phyloP scores from a whole-genome alignment of 2,888 invertebrate species.

The Drosophila subsilvestris region DNA sequence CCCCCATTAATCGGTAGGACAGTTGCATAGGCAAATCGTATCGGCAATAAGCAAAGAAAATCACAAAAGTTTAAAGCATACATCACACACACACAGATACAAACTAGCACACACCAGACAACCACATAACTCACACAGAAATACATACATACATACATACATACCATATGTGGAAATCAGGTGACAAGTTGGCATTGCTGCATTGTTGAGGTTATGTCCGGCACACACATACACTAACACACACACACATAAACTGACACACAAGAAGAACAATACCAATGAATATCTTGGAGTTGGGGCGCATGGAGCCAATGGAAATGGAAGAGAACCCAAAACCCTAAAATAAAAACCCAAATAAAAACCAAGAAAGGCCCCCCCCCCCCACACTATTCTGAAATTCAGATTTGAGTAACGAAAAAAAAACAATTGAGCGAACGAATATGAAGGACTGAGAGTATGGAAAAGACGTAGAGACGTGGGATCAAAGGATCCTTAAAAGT shows the following conservation, averaged over 20 bases:
- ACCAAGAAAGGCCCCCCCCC: constrained; percentile 26
- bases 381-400: constrained; percentile 22
- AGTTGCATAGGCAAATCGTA: constrained; percentile 3
- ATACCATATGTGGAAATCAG: constrained; percentile 10
- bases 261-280: constrained; percentile 31
- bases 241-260: constrained; percentile 33
- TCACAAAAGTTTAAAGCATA: constrained; percentile 39
- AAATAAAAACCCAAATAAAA: constrained; percentile 23
- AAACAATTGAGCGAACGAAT: constrained; percentile 12
- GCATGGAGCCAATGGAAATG: constrained; percentile 64
- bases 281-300: constrained; percentile 83
- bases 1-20: constrained; percentile 13
- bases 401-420: constrained; percentile 22
- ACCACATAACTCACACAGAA: constrained; percentile 2
- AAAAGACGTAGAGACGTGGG: background rate
- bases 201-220: constrained; percentile 20
- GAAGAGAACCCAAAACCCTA: constrained; percentile 12
- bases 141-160: constrained; percentile 7
- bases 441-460: background rate
- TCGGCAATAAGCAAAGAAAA: constrained; percentile 27
- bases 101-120: background rate
- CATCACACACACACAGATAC: constrained; percentile 28
- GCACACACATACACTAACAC: constrained; percentile 6
- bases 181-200: constrained; percentile 2
- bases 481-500: constrained; percentile 19